Evolutionary conservation across 1,140 invertebrate genomes (phyloP).

Genomic region (Aphaenogaster floridana): DNA sequence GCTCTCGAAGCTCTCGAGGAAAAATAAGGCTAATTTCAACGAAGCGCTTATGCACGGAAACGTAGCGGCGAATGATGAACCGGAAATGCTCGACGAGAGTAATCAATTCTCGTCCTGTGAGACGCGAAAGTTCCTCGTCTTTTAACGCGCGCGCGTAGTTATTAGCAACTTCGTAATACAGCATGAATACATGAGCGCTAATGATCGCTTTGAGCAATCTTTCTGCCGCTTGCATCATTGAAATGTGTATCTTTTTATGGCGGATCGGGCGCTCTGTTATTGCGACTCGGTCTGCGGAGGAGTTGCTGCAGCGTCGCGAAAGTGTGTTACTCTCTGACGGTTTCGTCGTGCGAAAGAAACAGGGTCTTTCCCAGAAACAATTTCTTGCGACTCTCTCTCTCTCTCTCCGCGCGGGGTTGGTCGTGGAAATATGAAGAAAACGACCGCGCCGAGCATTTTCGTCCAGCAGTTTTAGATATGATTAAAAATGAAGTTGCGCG

Average conservation of each 20-base stretch:
- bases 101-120: slow-evolving; percentile 20
- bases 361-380: slow-evolving; percentile 25
- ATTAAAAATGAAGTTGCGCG: slow-evolving; percentile 55
- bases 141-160: slow-evolving; percentile 12
- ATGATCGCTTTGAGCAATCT: slow-evolving; percentile 25
- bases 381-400: slow-evolving; percentile 16
- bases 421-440: slow-evolving; percentile 35
- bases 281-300: not conserved
- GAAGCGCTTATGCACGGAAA: not conserved
- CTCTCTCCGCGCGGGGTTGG: not conserved
- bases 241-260: slow-evolving; percentile 35
- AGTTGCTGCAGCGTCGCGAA: slow-evolving; percentile 7
- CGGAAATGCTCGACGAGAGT: slow-evolving; percentile 17
- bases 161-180: slow-evolving; percentile 35
- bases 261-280: slow-evolving; percentile 14
- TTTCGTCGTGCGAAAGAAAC: slow-evolving; percentile 40
- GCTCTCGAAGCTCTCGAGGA: slow-evolving; percentile 15
- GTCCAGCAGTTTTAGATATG: slow-evolving; percentile 45
- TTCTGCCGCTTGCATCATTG: slow-evolving; percentile 39
- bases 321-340: slow-evolving; percentile 14
- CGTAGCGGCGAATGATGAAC: slow-evolving; percentile 14
- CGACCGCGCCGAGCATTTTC: slow-evolving; percentile 26
- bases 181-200: slow-evolving; percentile 22
- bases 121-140: not conserved
- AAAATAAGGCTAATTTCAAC: slow-evolving; percentile 52